phyloP scores from a whole-genome alignment of 2,888 invertebrate genomes.

The Cheilosia impressa region DNA sequence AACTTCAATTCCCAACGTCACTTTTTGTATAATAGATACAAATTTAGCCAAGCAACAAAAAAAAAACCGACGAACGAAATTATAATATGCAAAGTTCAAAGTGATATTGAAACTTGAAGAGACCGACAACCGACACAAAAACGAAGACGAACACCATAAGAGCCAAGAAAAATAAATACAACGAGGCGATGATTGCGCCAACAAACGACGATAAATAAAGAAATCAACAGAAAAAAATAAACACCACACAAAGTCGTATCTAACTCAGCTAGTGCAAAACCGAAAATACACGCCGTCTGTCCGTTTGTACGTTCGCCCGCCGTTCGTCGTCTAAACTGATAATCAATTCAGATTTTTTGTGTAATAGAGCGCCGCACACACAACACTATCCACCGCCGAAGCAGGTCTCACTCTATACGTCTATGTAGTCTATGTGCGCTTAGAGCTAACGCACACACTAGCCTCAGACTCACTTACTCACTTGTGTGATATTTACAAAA shows the following conservation, averaged over 20 bases:
- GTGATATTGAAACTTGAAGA: conserved; percentile 47
- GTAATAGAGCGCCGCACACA: conserved; percentile 57
- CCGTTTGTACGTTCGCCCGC: conserved; percentile 49
- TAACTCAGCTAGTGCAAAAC: conserved; percentile 56
- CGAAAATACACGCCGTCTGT: conserved; percentile 67
- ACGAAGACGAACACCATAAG: conserved; percentile 27
- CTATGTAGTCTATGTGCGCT: conserved; percentile 21
- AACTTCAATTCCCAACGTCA: conserved; percentile 32
- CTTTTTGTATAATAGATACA: conserved; percentile 14
- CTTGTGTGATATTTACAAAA: conserved; percentile 67
- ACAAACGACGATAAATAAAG: conserved; percentile 49
- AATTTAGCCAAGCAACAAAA: neutral
- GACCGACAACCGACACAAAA: conserved; percentile 31
- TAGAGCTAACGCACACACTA: conserved; percentile 31
- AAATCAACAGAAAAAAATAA: conserved; percentile 28
- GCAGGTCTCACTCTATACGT: conserved; percentile 1
- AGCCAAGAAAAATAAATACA: conserved; percentile 26
- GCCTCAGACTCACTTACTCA: conserved; percentile 58
- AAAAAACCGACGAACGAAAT: conserved; percentile 18
- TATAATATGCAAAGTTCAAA: conserved; percentile 59
- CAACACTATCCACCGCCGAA: neutral
- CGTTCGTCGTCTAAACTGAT: conserved; percentile 66
- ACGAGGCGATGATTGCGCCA: conserved; percentile 42
- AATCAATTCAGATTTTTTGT: conserved; percentile 64
- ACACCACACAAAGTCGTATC: conserved; percentile 29